These are phyloP conservation scores for Taeniopygia guttata DNA, from an alignment of 2,797 vertebrate genomes.

Conservation along the genomic window DNA sequence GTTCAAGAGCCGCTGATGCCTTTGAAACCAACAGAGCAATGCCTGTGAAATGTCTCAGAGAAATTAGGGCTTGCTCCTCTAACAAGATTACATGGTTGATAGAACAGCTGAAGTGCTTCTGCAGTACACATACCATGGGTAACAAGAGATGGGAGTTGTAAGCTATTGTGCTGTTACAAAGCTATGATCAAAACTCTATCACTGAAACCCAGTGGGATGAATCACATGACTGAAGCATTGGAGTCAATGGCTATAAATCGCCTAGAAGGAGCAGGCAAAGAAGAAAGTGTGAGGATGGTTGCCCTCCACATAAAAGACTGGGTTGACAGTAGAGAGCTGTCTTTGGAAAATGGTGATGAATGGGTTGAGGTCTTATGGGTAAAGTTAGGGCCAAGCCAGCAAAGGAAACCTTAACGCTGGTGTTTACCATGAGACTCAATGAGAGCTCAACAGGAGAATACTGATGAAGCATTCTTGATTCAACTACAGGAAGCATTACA, in stretches of 20 bases:
- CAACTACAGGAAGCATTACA: neutral
- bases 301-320: neutral
- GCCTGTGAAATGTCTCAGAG: neutral
- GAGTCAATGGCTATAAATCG: neutral
- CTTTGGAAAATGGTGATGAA: neutral
- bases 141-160: neutral
- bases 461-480: neutral
- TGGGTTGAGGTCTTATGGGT: neutral
- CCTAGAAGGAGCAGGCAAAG: neutral
- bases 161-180: neutral
- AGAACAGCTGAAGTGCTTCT: neutral
- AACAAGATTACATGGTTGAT: neutral
- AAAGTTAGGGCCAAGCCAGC: neutral
- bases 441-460: neutral
- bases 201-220: neutral
- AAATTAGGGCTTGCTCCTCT: neutral
- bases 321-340: neutral
- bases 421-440: neutral
- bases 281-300: neutral
- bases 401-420: neutral
- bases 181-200: neutral
- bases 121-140: neutral
- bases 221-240: neutral
- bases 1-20: neutral
- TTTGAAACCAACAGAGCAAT: neutral